phyloP scores from a whole-genome alignment of 2,113 vertebrate species.

The Mellivora capensis region DNA sequence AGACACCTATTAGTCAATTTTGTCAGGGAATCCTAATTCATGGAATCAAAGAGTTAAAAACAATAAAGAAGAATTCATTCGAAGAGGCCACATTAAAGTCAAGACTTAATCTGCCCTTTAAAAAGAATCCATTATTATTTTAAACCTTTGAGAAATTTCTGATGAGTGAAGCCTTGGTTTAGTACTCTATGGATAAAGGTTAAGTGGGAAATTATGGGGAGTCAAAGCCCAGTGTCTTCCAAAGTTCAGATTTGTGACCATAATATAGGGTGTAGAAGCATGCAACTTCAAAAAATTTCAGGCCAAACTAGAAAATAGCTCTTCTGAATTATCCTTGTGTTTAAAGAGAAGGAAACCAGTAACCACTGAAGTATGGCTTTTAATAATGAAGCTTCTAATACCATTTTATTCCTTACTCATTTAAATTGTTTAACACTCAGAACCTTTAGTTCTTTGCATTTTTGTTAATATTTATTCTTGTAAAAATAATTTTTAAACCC shows the following conservation, averaged over 20 bases:
- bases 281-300: slow-evolving; percentile 23
- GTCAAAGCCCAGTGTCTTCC: neutral
- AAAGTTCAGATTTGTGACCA: slow-evolving; percentile 10
- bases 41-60: neutral
- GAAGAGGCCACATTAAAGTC: slow-evolving; percentile 43
- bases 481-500: slow-evolving; percentile 8
- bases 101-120: slow-evolving; percentile 14
- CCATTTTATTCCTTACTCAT: neutral
- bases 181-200: slow-evolving; percentile 17
- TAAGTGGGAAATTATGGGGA: neutral
- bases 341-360: slow-evolving; percentile 40
- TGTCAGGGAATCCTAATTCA: slow-evolving; percentile 18
- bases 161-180: slow-evolving; percentile 31
- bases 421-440: neutral
- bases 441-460: slow-evolving; percentile 34
- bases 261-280: neutral
- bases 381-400: neutral
- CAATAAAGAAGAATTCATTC: slow-evolving; percentile 4
- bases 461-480: neutral
- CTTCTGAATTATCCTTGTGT: slow-evolving; percentile 6
- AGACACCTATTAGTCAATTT: neutral
- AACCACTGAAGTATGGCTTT: slow-evolving; percentile 39
- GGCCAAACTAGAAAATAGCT: slow-evolving; percentile 47
- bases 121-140: slow-evolving; percentile 30
- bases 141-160: slow-evolving; percentile 35